phyloP scores from a whole-genome alignment of 1,140 invertebrate species.

The Glomeris maerens region DNA sequence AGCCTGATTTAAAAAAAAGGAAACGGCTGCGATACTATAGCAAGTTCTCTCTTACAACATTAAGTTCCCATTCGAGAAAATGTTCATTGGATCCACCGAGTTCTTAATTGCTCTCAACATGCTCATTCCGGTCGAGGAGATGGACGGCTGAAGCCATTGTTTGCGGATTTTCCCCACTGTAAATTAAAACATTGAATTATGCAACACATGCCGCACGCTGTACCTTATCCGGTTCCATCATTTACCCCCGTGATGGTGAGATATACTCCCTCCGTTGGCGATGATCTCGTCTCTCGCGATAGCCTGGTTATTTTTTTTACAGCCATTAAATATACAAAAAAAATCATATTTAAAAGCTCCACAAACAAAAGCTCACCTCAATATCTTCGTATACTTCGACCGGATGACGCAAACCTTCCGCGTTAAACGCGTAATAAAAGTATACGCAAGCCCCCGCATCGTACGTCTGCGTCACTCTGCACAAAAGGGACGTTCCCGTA shows the following conservation, averaged over 20 bases:
- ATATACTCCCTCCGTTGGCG: conserved; percentile 75
- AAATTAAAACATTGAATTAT: conserved; percentile 14
- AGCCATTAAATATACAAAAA: conserved; percentile 18
- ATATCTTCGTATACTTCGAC: conserved; percentile 65
- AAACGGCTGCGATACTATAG: too few species aligned
- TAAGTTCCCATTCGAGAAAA: conserved; percentile 81
- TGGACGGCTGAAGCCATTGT: conserved; percentile 58
- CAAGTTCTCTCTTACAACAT: too few species aligned
- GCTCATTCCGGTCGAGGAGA: conserved; percentile 57
- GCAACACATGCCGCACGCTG: background rate
- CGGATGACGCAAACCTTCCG: conserved; percentile 48
- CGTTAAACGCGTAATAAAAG: conserved; percentile 93
- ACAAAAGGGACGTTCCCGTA: conserved; percentile 5
- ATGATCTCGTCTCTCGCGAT: conserved; percentile 84
- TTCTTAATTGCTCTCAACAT: conserved; percentile 66
- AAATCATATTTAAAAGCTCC: conserved; percentile 5
- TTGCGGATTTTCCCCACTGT: conserved; percentile 77
- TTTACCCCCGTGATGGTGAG: conserved; percentile 74
- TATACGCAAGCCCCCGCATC: conserved; percentile 95
- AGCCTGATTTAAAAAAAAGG: too few species aligned
- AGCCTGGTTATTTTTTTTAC: conserved; percentile 43
- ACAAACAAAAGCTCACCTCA: conserved; percentile 30
- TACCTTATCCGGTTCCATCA: background rate
- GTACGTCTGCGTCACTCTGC: conserved; percentile 86
- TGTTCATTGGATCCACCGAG: conserved; percentile 81